Conservation (phyloP, 2,113 vertebrate species). For the Oceanites oceanicus region DNA sequence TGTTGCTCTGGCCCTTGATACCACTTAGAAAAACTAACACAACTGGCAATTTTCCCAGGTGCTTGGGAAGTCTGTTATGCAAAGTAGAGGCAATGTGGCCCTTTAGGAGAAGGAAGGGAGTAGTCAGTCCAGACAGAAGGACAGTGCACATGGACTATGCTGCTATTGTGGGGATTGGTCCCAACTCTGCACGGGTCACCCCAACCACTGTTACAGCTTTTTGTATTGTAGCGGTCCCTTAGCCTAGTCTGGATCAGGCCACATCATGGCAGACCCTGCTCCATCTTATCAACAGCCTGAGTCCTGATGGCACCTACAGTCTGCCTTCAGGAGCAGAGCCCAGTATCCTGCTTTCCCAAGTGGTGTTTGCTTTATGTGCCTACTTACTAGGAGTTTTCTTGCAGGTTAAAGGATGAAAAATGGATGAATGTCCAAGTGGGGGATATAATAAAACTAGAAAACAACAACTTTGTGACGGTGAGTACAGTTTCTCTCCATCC, state of each 20-base stretch:
- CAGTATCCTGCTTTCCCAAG: neutral
- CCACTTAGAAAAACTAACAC: neutral
- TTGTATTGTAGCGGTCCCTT: neutral
- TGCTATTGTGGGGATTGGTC: neutral
- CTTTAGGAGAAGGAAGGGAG: neutral
- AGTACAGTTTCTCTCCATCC: conserved; percentile 21
- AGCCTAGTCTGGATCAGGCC: neutral
- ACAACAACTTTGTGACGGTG: conserved; percentile 90
- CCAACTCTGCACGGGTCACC: neutral
- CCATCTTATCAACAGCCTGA: neutral
- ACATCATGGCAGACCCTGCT: neutral
- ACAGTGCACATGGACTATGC: too few relatives aligned
- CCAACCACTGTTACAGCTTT: neutral
- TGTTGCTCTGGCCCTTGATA: neutral
- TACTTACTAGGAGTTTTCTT: conserved; percentile 38
- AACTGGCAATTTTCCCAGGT: neutral
- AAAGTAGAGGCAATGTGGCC: neutral
- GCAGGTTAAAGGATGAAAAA: conserved; percentile 84
- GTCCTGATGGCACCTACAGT: neutral
- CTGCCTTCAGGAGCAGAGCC: neutral
- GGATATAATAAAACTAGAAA: conserved; percentile 91
- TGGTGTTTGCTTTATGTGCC: neutral
- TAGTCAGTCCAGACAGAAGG: neutral
- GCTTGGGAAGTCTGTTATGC: neutral
- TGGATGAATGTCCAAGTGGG: conserved; percentile 96